phyloP scores from a whole-genome alignment of 1,140 invertebrate species.

The Drosophila quadrilineata region DNA sequence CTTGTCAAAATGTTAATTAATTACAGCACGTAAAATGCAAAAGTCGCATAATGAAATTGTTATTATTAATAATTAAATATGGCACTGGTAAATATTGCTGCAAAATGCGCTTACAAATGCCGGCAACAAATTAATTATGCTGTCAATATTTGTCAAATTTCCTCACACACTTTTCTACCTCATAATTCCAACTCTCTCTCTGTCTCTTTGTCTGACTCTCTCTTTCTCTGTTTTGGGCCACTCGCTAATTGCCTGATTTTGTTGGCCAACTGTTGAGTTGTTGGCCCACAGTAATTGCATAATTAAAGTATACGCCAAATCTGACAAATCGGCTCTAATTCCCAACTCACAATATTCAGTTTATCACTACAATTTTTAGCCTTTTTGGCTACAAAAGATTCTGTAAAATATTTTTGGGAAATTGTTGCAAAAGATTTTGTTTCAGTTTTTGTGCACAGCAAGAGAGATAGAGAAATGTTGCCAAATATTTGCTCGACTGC shows the following conservation, averaged over 20 bases:
- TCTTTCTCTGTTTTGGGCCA: too few species aligned
- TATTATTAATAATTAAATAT: constrained; percentile 67
- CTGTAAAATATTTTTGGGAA: too few species aligned
- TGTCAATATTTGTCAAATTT: constrained; percentile 60
- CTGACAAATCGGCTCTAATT: constrained; percentile 55
- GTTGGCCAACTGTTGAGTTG: constrained; percentile 54
- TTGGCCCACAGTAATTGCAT: constrained; percentile 40
- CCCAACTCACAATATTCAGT: constrained; percentile 25
- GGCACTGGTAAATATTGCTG: constrained; percentile 18
- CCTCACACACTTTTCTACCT: constrained; percentile 13
- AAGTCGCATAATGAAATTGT: constrained; percentile 43
- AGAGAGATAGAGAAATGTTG: constrained; percentile 52
- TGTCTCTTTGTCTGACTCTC: too few species aligned
- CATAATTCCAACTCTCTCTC: too few species aligned
- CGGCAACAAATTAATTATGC: constrained; percentile 59
- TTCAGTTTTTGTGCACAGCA: constrained; percentile 68
- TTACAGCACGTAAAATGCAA: constrained; percentile 40
- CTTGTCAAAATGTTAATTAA: constrained; percentile 60
- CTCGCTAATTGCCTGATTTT: constrained; percentile 76
- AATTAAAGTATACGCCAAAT: constrained; percentile 62
- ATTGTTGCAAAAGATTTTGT: constrained; percentile 69
- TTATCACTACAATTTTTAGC: too few species aligned
- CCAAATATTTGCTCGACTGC: constrained; percentile 66
- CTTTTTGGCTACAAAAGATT: too few species aligned
- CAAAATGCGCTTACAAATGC: constrained; percentile 9